Evolutionary conservation across 2,888 invertebrate species (phyloP), one percentile per base, ranked within the genome.

Genomic region (Caenorhabditis sinica): DNA sequence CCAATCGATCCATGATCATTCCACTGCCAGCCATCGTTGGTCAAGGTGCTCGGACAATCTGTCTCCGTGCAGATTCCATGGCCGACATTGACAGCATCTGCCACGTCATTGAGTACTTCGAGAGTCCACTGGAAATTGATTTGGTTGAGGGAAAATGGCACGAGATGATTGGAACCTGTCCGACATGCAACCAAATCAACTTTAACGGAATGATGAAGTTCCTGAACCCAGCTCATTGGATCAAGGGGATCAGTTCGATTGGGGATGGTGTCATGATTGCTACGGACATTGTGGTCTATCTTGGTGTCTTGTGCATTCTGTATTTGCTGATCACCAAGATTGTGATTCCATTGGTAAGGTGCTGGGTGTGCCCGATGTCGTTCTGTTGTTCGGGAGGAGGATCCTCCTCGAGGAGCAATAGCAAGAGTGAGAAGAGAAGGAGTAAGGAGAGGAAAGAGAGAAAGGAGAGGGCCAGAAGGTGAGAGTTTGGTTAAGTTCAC

Each of bases 111-210:
- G 83, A 86, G 53, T 89, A 89, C 63, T 84, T 85, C 49, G 89
- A 89, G 76, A 82, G 73, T 25, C 87, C 89, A 0, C 61, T 89
- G 2, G 89, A 89, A 85, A 87, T 89, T 17, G 88, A 89, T 82
- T 61, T 89, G 15, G 87, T 86, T 17, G 82, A 86, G 51, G 86
- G 86, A 61, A 86, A 85, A 51, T 89, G 89, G 89, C 86, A 85
- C 23, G 87, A 88, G 60, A 82, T 85, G 82, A 83, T 86, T 33
- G 89, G 89, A 40, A 72, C 84, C 6, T 92, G 92, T 68, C 89
- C 90, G 4, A 87, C 89, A 13, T 92, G 92, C 83, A 92, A 92
- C 66, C 87, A 90, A 51, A 84, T 91, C 58, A 87, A 86, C 28
- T 85, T 90, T 53, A 82, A 86, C 61, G 84, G 84, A 74, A 79